Conservation (phyloP, 2,888 invertebrate genomes). For the Synergus japonicus region DNA sequence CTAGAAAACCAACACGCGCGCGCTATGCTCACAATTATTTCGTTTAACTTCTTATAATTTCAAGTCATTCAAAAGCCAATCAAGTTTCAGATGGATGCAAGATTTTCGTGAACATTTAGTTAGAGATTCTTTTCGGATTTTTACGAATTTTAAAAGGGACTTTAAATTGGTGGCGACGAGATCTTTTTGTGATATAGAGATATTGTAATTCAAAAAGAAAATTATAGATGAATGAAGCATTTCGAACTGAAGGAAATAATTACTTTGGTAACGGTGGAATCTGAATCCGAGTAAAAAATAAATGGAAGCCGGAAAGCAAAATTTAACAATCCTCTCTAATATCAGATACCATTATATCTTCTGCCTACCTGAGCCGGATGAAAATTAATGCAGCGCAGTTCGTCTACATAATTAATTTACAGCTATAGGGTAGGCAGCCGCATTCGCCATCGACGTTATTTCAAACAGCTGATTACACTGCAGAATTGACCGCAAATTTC, state of each 20-base stretch:
- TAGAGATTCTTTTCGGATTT: no score
- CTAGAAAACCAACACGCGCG: no score
- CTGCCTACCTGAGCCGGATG: slow-evolving; percentile 31
- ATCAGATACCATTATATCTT: slow-evolving; percentile 5
- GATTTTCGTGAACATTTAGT: no score
- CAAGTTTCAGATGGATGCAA: no score
- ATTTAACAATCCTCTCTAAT: background rate
- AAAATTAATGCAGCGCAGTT: slow-evolving; percentile 38
- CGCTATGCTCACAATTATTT: no score
- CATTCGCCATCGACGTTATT: slow-evolving; percentile 71
- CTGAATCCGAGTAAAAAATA: background rate
- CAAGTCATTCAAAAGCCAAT: no score
- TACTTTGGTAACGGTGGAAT: background rate
- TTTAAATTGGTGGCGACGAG: no score
- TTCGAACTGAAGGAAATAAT: background rate
- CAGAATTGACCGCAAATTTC: slow-evolving; percentile 74
- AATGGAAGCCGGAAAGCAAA: background rate
- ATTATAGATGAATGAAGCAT: no score
- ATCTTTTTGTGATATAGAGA: no score
- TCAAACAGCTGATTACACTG: slow-evolving; percentile 72
- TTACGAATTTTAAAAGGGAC: no score
- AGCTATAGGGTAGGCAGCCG: slow-evolving; percentile 55
- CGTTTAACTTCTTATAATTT: no score
- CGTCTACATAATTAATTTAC: slow-evolving; percentile 74
- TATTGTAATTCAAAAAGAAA: no score